Conservation (phyloP, 2,888 invertebrate genomes). For the Miltochrista miniata region DNA sequence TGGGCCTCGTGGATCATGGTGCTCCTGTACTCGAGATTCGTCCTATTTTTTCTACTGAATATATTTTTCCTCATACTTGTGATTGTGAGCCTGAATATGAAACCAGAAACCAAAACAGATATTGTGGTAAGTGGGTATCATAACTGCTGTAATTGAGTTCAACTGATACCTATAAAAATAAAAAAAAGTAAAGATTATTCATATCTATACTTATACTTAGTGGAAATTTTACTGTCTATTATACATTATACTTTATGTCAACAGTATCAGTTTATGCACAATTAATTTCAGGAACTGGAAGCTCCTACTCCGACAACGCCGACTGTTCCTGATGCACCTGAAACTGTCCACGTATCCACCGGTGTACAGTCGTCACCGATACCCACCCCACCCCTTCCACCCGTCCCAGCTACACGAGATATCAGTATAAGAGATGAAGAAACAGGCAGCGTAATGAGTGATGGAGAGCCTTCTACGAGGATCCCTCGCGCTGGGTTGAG, state of each 20-base stretch:
- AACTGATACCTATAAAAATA: no score
- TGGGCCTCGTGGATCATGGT: slow-evolving; percentile 73
- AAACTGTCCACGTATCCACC: slow-evolving; percentile 27
- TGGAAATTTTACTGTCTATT: no score
- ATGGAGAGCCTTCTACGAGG: slow-evolving; percentile 30
- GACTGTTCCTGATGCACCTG: slow-evolving; percentile 16
- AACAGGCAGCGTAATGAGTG: slow-evolving; percentile 25
- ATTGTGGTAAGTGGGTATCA: slow-evolving; percentile 40
- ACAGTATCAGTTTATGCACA: no score
- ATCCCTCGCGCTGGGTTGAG: slow-evolving; percentile 63
- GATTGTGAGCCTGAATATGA: slow-evolving; percentile 52
- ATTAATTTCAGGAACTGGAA: slow-evolving; percentile 49
- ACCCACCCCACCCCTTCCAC: slow-evolving; percentile 7
- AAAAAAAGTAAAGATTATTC: no score
- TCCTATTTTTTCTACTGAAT: slow-evolving; percentile 75
- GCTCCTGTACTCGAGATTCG: slow-evolving; percentile 71
- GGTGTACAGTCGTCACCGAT: slow-evolving; percentile 22
- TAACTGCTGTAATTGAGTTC: no score
- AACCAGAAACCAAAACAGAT: slow-evolving; percentile 26
- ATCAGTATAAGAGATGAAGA: slow-evolving; percentile 38
- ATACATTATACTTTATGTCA: no score
- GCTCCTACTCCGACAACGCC: slow-evolving; percentile 24
- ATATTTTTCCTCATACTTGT: slow-evolving; percentile 56
- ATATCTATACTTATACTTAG: no score
- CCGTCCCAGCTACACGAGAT: neutral